Evolutionary conservation across 2,888 invertebrate species (phyloP), one percentile per base, ranked within the genome.

Genomic region (Drosophila affinis): DNA sequence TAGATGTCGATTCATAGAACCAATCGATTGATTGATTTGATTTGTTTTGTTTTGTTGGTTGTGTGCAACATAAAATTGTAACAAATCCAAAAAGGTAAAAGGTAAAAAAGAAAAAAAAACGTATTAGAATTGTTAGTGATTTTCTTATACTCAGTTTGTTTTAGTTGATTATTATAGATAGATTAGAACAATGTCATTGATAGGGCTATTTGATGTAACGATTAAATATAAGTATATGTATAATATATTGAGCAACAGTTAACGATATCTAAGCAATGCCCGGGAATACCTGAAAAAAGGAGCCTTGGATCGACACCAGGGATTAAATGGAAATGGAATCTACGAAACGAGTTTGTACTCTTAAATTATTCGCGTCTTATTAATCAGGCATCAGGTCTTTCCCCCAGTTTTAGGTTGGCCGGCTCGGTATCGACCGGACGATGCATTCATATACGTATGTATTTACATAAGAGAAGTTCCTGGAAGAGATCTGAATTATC

Each of bases 1-100:
- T 56, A 62, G 63, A 63, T 55, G 63, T 75, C 46, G 45, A 32
- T 73, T 73, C 27, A 45, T 62, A 52, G 39, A n/a, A 52, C 59
- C 53, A 71, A 72, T 78, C 56, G 44, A 62, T 65, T 70, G 45
- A 53, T 61, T 77, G 9, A 48, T 59, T 58, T 17, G 24, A 48
- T 17, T 67, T 63, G 59, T 46, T 63, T 62, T 39, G 24, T 75
- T 63, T 62, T 39, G 24, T 75, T 67, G 64, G 67, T 68, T 80
- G 61, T 72, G 76, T 78, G 75, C 59, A 81, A 87, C 84, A 87
- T 47, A 80, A 80, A 83, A 81, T 77, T 64, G 54, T 60, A 80
- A 70, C 62, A 65, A 75, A 83, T 87, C 81, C 72, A 86, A 87
- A 77, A 79, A 79, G 75, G 64, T 71, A 80, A 80, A 77, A 73